These are phyloP conservation scores for Empidonax traillii DNA, from an alignment of 2,113 vertebrate genomes.

Conservation along the genomic window DNA sequence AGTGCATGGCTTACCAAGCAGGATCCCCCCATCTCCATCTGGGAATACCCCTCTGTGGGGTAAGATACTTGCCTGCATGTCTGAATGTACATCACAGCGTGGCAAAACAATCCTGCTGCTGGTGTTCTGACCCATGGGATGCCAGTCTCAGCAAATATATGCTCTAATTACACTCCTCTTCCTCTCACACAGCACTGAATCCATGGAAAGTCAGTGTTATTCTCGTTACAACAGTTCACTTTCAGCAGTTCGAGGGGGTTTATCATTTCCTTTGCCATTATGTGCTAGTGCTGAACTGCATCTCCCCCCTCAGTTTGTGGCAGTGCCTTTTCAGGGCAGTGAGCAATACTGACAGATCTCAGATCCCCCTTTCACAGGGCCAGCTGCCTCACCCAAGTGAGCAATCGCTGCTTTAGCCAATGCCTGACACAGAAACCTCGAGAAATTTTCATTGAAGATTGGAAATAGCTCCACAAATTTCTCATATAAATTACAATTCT, in stretches of 20 bases:
- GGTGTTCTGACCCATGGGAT: neutral
- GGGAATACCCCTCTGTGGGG: neutral
- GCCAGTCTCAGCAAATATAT: rapidly evolving
- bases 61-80: neutral
- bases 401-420: neutral
- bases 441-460: neutral
- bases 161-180: neutral
- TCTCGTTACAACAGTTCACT: neutral
- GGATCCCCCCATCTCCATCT: neutral
- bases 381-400: neutral
- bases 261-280: neutral
- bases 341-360: neutral
- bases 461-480: neutral
- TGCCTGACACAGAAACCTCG: neutral
- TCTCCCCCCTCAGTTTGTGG: neutral
- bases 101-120: neutral
- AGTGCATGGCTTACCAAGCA: neutral
- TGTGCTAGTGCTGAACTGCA: neutral
- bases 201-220: neutral
- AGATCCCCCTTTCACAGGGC: neutral
- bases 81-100: rapidly evolving
- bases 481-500: neutral
- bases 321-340: neutral
- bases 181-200: neutral
- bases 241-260: neutral